Evolutionary conservation across 2,888 invertebrate genomes (phyloP).

Genomic region (Amphipyra tragopoginis): DNA sequence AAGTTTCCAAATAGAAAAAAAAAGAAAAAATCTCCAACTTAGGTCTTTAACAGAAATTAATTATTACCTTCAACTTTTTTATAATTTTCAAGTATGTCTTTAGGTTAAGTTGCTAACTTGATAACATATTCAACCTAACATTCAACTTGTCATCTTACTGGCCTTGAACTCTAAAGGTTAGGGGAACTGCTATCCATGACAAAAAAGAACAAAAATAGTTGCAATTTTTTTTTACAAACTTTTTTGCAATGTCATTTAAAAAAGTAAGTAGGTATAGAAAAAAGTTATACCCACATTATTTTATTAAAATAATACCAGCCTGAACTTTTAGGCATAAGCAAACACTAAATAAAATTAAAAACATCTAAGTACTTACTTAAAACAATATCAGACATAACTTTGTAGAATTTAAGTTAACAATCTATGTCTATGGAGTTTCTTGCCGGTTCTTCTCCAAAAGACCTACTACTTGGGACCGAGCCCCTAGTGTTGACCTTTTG

Average conservation of each 20-base stretch:
- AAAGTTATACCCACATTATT: too few species aligned
- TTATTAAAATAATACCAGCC: too few species aligned
- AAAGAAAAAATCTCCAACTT: background rate
- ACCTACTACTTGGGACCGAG: too few species aligned
- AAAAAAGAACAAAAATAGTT: background rate
- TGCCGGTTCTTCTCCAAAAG: too few species aligned
- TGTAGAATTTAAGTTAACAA: background rate
- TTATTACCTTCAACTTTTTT: slow-evolving; percentile 31
- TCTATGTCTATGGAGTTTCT: too few species aligned
- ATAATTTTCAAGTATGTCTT: slow-evolving; percentile 15
- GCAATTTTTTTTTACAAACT: background rate
- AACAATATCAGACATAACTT: background rate
- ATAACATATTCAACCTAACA: slow-evolving; percentile 10
- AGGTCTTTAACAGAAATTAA: too few species aligned
- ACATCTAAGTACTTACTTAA: too few species aligned
- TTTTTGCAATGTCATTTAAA: background rate
- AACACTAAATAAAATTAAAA: background rate
- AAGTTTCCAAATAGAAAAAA: background rate
- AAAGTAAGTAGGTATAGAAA: too few species aligned
- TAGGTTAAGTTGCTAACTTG: slow-evolving; percentile 31
- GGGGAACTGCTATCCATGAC: background rate
- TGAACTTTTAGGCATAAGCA: background rate
- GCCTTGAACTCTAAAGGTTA: slow-evolving; percentile 19
- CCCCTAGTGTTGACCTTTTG: too few species aligned
- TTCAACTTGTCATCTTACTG: background rate